A percentile compares a stretch with the other conserved stretches of the same genome.
Evolutionary conservation across 2,113 vertebrate species (phyloP).

Genomic region (Scophthalmus maximus): DNA sequence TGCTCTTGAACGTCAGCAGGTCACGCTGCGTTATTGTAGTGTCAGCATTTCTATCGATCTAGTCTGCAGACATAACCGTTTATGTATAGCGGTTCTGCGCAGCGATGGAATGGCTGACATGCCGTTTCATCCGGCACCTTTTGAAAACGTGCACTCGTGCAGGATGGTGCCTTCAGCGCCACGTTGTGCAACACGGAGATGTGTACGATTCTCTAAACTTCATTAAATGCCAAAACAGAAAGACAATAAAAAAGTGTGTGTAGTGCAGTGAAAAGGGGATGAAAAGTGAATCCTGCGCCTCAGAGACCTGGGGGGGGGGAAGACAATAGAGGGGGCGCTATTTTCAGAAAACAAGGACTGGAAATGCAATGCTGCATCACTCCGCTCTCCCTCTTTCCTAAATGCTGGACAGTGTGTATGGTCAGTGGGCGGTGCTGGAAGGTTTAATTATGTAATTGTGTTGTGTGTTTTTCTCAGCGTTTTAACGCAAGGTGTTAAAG

Average conservation of each 20-base stretch:
- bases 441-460: conserved; percentile 23
- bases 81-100: background rate
- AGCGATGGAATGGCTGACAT: conserved; percentile 2
- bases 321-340: conserved; percentile 52
- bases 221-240: conserved; percentile 61
- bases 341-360: conserved; percentile 63
- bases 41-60: conserved; percentile 27
- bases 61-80: background rate
- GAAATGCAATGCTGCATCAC: conserved; percentile 42
- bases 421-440: background rate
- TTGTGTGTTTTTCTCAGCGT: background rate
- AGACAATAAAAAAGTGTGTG: conserved; percentile 64
- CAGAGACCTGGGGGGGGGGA: conserved; percentile 34
- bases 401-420: conserved; percentile 20
- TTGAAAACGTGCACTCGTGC: background rate
- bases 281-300: conserved; percentile 45
- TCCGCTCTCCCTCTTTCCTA: conserved; percentile 13
- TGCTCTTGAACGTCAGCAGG: background rate
- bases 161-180: conserved; percentile 31
- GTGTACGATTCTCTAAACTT: conserved; percentile 60
- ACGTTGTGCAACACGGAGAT: conserved; percentile 36
- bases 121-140: conserved; percentile 3
- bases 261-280: conserved; percentile 53
- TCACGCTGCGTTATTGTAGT: conserved; percentile 13
- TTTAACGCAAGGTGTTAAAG: conserved; percentile 10